Evolutionary conservation across 1,140 invertebrate species (phyloP).

Genomic region (Carposina sasakii): DNA sequence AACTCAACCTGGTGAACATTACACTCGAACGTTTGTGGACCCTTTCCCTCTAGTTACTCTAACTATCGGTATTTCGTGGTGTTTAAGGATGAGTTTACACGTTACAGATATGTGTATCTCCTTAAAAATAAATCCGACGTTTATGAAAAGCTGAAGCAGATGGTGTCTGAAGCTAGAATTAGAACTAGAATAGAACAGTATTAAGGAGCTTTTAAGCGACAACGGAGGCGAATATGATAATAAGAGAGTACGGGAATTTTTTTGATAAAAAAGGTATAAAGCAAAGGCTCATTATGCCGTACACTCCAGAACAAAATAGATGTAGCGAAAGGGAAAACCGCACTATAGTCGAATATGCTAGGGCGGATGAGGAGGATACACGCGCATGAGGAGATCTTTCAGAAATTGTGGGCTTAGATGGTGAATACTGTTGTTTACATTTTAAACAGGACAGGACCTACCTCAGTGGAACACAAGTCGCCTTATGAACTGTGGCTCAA

Average conservation of each 20-base stretch:
- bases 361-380: constrained; percentile 6
- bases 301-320: constrained; percentile 46
- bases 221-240: constrained; percentile 47
- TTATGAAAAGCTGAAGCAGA: constrained; percentile 1
- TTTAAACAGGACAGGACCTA: background rate
- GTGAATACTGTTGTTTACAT: background rate
- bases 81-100: constrained; percentile 12
- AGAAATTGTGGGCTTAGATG: background rate
- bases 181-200: too few species aligned
- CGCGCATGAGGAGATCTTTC: constrained; percentile 4
- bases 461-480: background rate
- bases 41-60: background rate
- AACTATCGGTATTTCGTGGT: constrained; percentile 9
- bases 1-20: constrained; percentile 15
- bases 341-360: background rate
- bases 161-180: background rate
- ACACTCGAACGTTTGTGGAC: constrained; percentile 12
- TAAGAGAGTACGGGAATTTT: constrained; percentile 28
- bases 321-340: constrained; percentile 33
- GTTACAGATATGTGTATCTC: constrained; percentile 7
- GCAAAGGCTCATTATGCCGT: constrained; percentile 35
- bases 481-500: background rate
- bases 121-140: constrained; percentile 10
- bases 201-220: constrained; percentile 23
- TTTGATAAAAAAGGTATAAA: constrained; percentile 30